These are phyloP conservation scores for Meganola albula DNA, from an alignment of 2,888 invertebrate genomes.

Conservation along the genomic window DNA sequence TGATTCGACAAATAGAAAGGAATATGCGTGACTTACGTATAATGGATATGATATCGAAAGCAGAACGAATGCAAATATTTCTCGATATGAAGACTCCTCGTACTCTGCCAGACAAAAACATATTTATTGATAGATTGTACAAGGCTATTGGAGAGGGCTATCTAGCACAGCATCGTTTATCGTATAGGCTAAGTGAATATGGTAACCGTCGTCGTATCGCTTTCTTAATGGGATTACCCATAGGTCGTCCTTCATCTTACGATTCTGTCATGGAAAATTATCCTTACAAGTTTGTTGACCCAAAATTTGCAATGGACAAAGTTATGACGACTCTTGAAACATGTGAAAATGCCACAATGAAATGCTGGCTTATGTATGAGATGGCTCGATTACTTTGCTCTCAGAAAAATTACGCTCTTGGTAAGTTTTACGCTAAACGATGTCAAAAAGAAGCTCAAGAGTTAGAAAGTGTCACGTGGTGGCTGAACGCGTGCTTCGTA, in stretches of 20 bases:
- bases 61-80: constrained; percentile 67
- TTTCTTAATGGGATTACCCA: constrained; percentile 64
- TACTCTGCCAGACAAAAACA: constrained; percentile 61
- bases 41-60: constrained; percentile 60
- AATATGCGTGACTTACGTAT: constrained; percentile 50
- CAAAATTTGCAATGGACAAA: constrained; percentile 56
- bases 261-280: constrained; percentile 69
- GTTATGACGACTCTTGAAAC: constrained; percentile 53
- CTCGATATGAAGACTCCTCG: constrained; percentile 59
- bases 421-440: constrained; percentile 65
- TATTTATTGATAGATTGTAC: constrained; percentile 61
- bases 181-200: constrained; percentile 63
- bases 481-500: constrained; percentile 64
- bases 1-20: constrained; percentile 53
- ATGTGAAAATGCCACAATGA: constrained; percentile 69
- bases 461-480: constrained; percentile 56
- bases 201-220: constrained; percentile 66
- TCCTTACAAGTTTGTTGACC: constrained; percentile 64
- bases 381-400: constrained; percentile 54
- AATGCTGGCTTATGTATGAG: constrained; percentile 70
- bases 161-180: constrained; percentile 56
- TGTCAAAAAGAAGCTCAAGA: constrained; percentile 65
- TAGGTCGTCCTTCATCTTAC: constrained; percentile 60
- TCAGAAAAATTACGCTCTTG: constrained; percentile 66
- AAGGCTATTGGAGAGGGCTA: constrained; percentile 65